Evolutionary conservation across 2,113 vertebrate genomes (phyloP).

Genomic region (Menura novaehollandiae): DNA sequence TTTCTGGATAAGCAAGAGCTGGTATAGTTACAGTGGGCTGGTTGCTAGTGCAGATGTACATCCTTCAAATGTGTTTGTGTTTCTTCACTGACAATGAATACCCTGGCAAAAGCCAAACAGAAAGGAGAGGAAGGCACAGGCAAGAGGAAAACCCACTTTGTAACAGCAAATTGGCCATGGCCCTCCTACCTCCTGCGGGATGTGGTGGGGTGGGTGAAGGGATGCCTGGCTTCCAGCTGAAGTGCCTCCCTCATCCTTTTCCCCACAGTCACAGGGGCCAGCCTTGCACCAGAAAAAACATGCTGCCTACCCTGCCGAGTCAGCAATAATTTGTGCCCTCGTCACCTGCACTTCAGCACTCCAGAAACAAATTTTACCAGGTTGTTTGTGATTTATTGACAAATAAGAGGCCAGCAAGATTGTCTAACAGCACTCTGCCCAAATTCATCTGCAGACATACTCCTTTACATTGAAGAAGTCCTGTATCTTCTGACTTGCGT

Average conservation of each 20-base stretch:
- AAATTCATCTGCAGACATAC: background rate
- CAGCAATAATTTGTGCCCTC: background rate
- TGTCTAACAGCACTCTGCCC: background rate
- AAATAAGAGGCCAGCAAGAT: background rate
- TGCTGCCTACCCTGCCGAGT: fast-evolving
- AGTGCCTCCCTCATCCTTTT: background rate
- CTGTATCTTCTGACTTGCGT: background rate
- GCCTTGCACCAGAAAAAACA: background rate
- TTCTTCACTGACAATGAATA: background rate
- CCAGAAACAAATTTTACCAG: background rate
- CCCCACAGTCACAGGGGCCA: background rate
- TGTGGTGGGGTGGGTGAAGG: background rate
- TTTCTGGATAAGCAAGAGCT: background rate
- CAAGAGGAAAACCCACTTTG: background rate
- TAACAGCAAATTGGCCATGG: background rate
- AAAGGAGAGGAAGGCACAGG: background rate
- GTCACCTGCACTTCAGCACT: background rate
- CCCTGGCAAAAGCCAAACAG: background rate
- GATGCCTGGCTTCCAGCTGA: background rate
- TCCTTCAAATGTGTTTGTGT: background rate
- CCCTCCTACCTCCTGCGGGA: background rate
- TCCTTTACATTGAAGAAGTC: background rate
- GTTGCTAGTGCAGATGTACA: background rate
- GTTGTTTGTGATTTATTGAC: background rate
- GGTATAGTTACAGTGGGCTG: background rate